Conservation (phyloP, 1,140 invertebrate species). For the Sycobia sp. region DNA sequence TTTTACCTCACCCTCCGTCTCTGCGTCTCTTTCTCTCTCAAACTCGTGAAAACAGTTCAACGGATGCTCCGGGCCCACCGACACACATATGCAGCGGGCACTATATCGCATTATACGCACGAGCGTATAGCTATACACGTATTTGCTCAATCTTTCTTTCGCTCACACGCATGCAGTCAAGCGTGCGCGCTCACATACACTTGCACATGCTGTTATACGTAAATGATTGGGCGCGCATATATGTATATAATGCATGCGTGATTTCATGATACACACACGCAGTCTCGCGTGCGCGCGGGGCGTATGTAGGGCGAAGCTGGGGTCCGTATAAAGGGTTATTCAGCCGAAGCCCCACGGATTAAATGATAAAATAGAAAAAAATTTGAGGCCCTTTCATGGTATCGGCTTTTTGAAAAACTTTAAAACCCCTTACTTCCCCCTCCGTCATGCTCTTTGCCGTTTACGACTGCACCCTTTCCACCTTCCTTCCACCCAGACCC, state of each 20-base stretch:
- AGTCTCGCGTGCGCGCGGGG: no score
- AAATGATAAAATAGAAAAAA: constrained; percentile 56
- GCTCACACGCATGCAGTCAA: no score
- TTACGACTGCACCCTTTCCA: no score
- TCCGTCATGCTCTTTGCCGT: no score
- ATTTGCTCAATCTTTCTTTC: no score
- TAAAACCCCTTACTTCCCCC: constrained; percentile 46
- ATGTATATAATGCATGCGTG: constrained; percentile 29
- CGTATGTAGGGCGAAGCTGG: constrained; percentile 15
- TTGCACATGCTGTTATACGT: constrained; percentile 24
- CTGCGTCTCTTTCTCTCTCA: no score
- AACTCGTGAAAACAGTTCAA: constrained; percentile 47
- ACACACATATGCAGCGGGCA: constrained; percentile 40
- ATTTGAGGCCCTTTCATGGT: constrained; percentile 13
- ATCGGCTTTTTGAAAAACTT: constrained; percentile 60
- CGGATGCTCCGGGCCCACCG: constrained; percentile 39
- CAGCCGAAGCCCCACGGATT: constrained; percentile 55
- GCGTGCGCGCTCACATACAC: no score
- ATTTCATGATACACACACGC: constrained; percentile 34
- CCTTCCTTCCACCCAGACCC: no score
- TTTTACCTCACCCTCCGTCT: no score
- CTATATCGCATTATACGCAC: constrained; percentile 47
- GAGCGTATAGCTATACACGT: no score
- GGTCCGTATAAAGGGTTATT: constrained; percentile 59
- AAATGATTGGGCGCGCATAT: background rate